Percentiles rank a stretch among this genome's conserved stretches.
phyloP scores from a whole-genome alignment of 2,888 invertebrate genomes.

The Rhagophthalmus giganteus region DNA sequence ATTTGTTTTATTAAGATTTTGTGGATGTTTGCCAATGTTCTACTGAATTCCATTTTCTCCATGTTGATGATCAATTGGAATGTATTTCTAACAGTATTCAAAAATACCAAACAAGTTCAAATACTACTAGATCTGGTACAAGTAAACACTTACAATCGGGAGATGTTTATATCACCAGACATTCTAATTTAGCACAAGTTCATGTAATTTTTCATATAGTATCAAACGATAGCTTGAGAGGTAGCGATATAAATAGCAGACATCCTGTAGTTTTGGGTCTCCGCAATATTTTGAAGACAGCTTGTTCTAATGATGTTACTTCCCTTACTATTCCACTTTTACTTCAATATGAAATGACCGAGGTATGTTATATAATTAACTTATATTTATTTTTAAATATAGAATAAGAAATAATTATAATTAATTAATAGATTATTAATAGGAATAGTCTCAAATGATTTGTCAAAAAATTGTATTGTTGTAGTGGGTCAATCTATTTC shows the following conservation, averaged over 20 bases:
- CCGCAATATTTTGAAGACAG: constrained; percentile 91
- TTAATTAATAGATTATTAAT: no score
- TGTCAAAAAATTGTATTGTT: no score
- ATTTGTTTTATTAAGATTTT: constrained; percentile 59
- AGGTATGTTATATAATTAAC: no score
- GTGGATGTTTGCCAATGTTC: constrained; percentile 72
- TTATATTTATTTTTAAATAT: no score
- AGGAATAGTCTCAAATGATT: no score
- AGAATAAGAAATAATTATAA: no score
- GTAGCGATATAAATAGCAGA: constrained; percentile 89
- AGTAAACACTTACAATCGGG: constrained; percentile 74
- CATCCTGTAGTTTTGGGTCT: constrained; percentile 94
- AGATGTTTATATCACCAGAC: constrained; percentile 83
- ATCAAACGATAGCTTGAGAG: constrained; percentile 72
- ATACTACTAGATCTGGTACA: constrained; percentile 38
- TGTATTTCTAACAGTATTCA: constrained; percentile 58
- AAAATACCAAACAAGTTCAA: constrained; percentile 37
- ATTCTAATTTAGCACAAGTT: constrained; percentile 92
- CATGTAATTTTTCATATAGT: constrained; percentile 97
- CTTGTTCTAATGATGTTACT: constrained; percentile 93
- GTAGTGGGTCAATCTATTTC: no score
- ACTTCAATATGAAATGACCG: constrained; percentile 89
- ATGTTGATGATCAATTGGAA: constrained; percentile 83
- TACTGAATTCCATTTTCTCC: constrained; percentile 94
- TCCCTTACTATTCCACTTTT: constrained; percentile 91